Base-by-base conservation (phyloP, 2,888 invertebrate genomes). In the Therioaphis trifolii region DNA sequence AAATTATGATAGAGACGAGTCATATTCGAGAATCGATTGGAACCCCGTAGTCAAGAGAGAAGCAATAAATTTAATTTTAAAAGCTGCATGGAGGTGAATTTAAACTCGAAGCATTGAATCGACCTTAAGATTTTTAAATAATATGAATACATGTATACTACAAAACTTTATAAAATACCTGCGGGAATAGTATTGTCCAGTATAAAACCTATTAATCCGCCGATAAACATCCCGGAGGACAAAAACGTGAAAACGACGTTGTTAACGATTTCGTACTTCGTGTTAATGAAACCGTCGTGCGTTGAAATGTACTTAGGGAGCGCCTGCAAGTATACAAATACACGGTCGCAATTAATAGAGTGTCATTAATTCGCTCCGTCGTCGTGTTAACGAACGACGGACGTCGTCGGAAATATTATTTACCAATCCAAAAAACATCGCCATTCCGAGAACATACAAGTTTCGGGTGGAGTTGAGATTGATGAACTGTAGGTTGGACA, bases 361-460 rank as follows among this genome's bases (percentile, higher is more conserved):
- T 9, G 55, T n/a, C 21, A 55, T 55, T n/a, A n/a, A 55, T 43
- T n/a, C n/a, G 7, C n/a, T 21, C n/a, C n/a, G 55, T n/a, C 21
- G 18, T 5, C 55, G n/a, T 74, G n/a, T n/a, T n/a, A n/a, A n/a
- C n/a, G n/a, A n/a, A n/a, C n/a, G n/a, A n/a, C n/a, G n/a, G n/a
- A n/a, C n/a, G n/a, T n/a, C n/a, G n/a, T n/a, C n/a, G n/a, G n/a
- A n/a, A n/a, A 24, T 35, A 55, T 24, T 66, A 77, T 21, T 27
- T 85, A 85, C 85, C 68, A 85, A 58, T 69, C 85, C 85, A 68
- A 85, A 80, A 69, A 85, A 80, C 35, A 85, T 27, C 11, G 85
- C 85, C 21, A 85, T 74, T 35, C 85, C 84, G 12, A 85, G 58
- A 46, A 85, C 58, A 63, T 72, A 66, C 63, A 79, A 40, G 77